Evolutionary conservation across 2,113 vertebrate genomes (phyloP).

Genomic region (Acrocephalus kingi): DNA sequence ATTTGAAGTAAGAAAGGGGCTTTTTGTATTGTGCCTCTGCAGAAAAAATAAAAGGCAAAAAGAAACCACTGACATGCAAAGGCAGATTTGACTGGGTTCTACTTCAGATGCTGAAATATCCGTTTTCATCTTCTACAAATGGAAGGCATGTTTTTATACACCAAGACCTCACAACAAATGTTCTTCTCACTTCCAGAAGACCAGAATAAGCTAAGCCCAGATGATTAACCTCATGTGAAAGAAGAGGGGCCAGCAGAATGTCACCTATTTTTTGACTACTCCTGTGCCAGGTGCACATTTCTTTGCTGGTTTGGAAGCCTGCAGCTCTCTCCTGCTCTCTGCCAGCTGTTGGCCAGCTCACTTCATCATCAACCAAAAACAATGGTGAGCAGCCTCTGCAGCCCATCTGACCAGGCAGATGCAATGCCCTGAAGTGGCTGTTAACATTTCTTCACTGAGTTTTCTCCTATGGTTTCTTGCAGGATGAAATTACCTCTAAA

Average conservation of each 20-base stretch:
- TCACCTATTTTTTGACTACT: constrained; percentile 58
- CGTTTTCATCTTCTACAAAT: not conserved
- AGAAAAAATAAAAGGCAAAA: not conserved
- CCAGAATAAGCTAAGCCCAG: constrained; percentile 66
- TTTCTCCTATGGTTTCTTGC: not conserved
- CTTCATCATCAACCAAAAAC: constrained; percentile 70
- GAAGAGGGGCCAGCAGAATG: constrained; percentile 55
- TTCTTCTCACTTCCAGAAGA: constrained; percentile 26
- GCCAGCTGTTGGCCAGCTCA: constrained; percentile 70
- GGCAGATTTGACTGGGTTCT: not conserved
- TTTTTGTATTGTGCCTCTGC: not conserved
- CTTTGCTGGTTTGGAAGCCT: constrained; percentile 62
- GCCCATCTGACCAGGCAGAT: not conserved
- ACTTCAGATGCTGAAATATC: not conserved
- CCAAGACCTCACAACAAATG: not conserved
- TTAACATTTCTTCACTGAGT: not conserved
- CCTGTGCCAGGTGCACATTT: constrained; percentile 58
- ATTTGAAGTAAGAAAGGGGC: not conserved
- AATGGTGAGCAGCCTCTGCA: not conserved
- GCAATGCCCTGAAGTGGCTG: not conserved
- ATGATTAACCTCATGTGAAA: constrained; percentile 43
- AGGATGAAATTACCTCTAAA: not conserved
- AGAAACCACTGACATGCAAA: not conserved
- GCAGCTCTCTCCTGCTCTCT: constrained; percentile 72
- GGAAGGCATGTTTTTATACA: not conserved